Percentiles rank a stretch among this genome's conserved stretches.
Evolutionary conservation across 2,113 vertebrate species (phyloP).

Genomic region (Stegostoma tigrinum): DNA sequence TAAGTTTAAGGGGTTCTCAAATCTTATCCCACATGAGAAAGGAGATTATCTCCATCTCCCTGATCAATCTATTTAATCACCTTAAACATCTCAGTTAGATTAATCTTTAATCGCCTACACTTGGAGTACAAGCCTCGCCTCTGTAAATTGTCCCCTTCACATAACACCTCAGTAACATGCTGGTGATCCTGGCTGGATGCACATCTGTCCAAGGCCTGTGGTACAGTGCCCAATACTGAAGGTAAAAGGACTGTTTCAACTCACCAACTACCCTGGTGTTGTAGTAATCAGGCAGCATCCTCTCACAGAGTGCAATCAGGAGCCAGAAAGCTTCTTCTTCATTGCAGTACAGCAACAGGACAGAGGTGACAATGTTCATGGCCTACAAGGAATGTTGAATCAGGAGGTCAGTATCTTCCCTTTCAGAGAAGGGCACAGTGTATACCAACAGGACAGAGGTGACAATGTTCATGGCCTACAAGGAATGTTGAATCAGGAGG

Average conservation of each 20-base stretch:
- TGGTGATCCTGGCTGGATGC: background rate
- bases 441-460: too few relatives aligned
- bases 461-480: too few relatives aligned
- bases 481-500: too few relatives aligned
- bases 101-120: background rate
- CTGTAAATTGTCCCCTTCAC: background rate
- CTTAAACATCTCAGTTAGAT: background rate
- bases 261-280: constrained; percentile 94
- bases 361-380: constrained; percentile 97
- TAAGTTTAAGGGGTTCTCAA: background rate
- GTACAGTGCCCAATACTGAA: background rate
- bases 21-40: background rate
- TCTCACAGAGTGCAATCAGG: constrained; percentile 86
- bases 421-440: background rate
- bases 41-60: background rate
- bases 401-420: background rate
- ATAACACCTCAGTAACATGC: background rate
- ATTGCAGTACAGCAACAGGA: constrained; percentile 82
- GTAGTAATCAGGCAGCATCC: constrained; percentile 96
- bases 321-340: constrained; percentile 98
- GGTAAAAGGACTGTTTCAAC: constrained; percentile 44
- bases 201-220: background rate
- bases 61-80: background rate
- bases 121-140: background rate
- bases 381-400: constrained; percentile 57